These are phyloP conservation scores for Stenchaetothrips biformis DNA, from an alignment of 2,888 invertebrate genomes.

Conservation along the genomic window DNA sequence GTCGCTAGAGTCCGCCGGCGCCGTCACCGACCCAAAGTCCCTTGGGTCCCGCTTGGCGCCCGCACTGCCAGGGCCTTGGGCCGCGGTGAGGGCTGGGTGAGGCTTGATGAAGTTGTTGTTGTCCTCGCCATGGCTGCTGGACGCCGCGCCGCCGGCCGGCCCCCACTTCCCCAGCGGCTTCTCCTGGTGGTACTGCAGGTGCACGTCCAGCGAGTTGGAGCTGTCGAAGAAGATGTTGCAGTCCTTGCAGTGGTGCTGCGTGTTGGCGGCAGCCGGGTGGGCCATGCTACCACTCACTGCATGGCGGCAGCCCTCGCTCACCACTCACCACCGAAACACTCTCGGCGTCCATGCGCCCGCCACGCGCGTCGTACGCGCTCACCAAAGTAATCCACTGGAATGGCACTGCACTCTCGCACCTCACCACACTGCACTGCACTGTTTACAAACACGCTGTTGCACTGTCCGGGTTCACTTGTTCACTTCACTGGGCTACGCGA, in stretches of 20 bases:
- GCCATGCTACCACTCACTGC: slow-evolving; percentile 5
- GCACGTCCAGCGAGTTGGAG: slow-evolving; percentile 70
- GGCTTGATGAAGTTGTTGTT: slow-evolving; percentile 59
- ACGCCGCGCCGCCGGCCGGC: slow-evolving; percentile 34
- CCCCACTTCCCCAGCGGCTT: slow-evolving; percentile 70
- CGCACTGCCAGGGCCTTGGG: slow-evolving; percentile 29
- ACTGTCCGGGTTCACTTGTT: background rate
- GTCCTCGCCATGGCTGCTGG: slow-evolving; percentile 47
- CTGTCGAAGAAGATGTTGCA: slow-evolving; percentile 72
- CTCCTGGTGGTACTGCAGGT: slow-evolving; percentile 74
- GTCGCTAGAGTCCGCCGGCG: slow-evolving; percentile 72
- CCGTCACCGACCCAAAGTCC: slow-evolving; percentile 54
- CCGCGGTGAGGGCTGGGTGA: slow-evolving; percentile 44
- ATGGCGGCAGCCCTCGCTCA: background rate
- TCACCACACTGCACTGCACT: background rate
- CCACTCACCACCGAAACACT: background rate
- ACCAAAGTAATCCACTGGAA: background rate
- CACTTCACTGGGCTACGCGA: background rate
- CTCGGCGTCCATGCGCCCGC: slow-evolving; percentile 2
- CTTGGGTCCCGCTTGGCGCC: slow-evolving; percentile 42
- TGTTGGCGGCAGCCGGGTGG: slow-evolving; percentile 3
- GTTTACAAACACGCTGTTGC: background rate
- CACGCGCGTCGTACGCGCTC: background rate
- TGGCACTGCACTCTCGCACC: background rate
- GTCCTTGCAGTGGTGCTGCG: slow-evolving; percentile 62